Evolutionary conservation across 2,888 invertebrate genomes (phyloP).

Genomic region (Andricus quercusramuli): DNA sequence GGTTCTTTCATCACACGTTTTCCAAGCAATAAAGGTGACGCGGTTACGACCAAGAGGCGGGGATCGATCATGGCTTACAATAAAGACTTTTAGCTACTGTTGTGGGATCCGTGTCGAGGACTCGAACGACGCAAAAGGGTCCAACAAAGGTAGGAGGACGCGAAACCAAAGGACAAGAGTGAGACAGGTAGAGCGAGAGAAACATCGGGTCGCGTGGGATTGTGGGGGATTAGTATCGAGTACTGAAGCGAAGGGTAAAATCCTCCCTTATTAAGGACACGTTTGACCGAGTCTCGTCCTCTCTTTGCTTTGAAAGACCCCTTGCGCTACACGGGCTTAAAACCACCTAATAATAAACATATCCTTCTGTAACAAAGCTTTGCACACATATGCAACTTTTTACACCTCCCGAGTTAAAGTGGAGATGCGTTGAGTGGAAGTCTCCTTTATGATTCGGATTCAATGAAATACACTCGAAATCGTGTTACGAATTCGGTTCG

Average conservation of each 20-base stretch:
- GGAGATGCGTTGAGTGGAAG: constrained; percentile 9
- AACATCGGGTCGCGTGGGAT: constrained; percentile 42
- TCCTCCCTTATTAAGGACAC: constrained; percentile 44
- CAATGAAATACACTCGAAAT: constrained; percentile 60
- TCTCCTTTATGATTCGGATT: constrained; percentile 22
- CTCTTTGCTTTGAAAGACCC: constrained; percentile 40
- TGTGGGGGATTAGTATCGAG: constrained; percentile 42
- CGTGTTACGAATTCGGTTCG: constrained; percentile 59
- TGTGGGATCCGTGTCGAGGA: constrained; percentile 26
- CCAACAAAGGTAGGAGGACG: constrained; percentile 1
- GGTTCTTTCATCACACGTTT: background rate
- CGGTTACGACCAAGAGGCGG: constrained; percentile 11
- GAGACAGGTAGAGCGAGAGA: constrained; percentile 32
- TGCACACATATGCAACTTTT: constrained; percentile 27
- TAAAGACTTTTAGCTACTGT: constrained; percentile 40
- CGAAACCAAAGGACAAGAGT: constrained; percentile 11
- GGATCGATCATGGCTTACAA: constrained; percentile 7
- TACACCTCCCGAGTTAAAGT: constrained; percentile 29
- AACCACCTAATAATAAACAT: constrained; percentile 42
- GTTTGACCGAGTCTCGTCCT: constrained; percentile 41
- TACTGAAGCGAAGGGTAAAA: constrained; percentile 42
- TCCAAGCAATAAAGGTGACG: constrained; percentile 3
- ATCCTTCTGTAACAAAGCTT: constrained; percentile 17
- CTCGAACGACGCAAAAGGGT: constrained; percentile 33
- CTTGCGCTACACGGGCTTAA: constrained; percentile 17